phyloP scores from a whole-genome alignment of 1,140 invertebrate genomes.

The Eumeta japonica region DNA sequence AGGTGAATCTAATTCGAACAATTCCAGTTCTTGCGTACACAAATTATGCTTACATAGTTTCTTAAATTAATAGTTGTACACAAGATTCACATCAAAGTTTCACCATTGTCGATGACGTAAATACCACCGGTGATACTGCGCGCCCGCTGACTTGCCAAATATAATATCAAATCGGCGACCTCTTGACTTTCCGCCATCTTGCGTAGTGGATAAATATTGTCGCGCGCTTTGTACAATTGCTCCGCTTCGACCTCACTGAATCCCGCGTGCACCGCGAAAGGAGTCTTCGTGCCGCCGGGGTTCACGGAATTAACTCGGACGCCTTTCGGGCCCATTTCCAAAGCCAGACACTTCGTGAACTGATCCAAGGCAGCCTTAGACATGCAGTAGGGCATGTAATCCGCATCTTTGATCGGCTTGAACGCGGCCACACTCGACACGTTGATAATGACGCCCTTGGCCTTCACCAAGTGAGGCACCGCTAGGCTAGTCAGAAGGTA shows the following conservation, averaged over 20 bases:
- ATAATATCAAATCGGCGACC: slow-evolving; percentile 78
- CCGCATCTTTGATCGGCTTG: slow-evolving; percentile 60
- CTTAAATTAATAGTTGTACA: no score
- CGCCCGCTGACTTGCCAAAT: slow-evolving; percentile 76
- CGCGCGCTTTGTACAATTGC: slow-evolving; percentile 14
- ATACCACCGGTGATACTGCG: slow-evolving; percentile 80
- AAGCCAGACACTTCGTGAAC: slow-evolving; percentile 67
- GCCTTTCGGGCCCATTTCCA: slow-evolving; percentile 66
- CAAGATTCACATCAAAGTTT: slow-evolving; percentile 45
- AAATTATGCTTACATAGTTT: no score
- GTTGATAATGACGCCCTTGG: slow-evolving; percentile 76
- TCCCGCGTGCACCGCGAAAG: slow-evolving; percentile 58
- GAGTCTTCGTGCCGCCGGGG: slow-evolving; percentile 69
- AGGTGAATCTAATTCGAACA: no score
- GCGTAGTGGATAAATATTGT: slow-evolving; percentile 21
- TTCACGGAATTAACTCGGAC: slow-evolving; percentile 75
- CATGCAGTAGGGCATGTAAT: slow-evolving; percentile 68
- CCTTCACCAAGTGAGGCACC: slow-evolving; percentile 68
- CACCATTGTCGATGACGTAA: slow-evolving; percentile 80
- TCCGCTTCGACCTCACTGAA: slow-evolving; percentile 18
- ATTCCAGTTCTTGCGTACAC: no score
- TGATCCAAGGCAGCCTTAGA: slow-evolving; percentile 80
- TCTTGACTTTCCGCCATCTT: slow-evolving; percentile 59
- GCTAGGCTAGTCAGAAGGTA: slow-evolving; percentile 72
- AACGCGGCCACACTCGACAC: slow-evolving; percentile 75